Base-by-base conservation (phyloP, 2,888 invertebrate genomes). In the Raillietiella orientalis region DNA sequence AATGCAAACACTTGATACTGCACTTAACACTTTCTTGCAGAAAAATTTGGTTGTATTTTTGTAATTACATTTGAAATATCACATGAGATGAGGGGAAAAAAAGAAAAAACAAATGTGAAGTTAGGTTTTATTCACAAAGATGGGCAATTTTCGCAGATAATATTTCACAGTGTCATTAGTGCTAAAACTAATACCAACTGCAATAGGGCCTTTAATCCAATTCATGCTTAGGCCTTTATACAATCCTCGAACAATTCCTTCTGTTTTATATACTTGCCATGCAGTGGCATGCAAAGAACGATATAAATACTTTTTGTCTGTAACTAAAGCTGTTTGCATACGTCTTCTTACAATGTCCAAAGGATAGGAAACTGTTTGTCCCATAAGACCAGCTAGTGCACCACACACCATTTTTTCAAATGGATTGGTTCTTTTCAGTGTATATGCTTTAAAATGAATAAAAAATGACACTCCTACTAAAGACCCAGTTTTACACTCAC, bases 161-260 rank as follows among this genome's bases (percentile, higher is more conserved):
- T 59, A 55, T 35, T 62, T 63, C 30, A 69, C 60, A 22, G 58
- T 53, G 47, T 96, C 90, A 47, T 87, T 87, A 0, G 77, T 74
- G 3, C 82, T 72, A 52, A 90, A 96, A 39, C 87, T 87, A 38
- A 93, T 79, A 29, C 93, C 93, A 6, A 56, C 55, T 10, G 58
- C 52, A 8, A 59, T 52, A 2, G 59, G 59, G n/a, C 59, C 59
- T 37, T 59, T 60, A 27, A 96, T 66, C 87, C 90, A 96, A 50
- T 96, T 99, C 82, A 99, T 82, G 37, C 77, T 79, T n/a, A 96
- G 59, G 0, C 96, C 96, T 49, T 96, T 96, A 56, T 75, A 96
- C 45, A 90, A 69, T 1, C 93, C 93, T 26, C 62, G 58, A 43
- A 60, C 59, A 14, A 75, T 43, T 16, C 96, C 93, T 47, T 96